These are phyloP conservation scores for Sarcophaga caerulescens DNA, from an alignment of 2,888 invertebrate species.

Conservation along the genomic window DNA sequence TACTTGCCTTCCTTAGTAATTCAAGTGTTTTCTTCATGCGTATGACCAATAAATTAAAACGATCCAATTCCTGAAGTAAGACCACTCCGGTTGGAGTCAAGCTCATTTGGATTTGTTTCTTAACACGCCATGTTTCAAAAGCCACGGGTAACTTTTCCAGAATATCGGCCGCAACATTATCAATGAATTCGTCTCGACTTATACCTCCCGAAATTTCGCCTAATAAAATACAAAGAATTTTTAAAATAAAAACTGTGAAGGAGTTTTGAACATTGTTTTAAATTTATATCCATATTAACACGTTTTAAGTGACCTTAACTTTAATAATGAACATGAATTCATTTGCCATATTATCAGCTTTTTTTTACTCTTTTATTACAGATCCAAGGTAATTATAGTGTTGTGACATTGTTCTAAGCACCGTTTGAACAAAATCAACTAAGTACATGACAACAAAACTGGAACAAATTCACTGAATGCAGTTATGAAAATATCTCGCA, in stretches of 20 bases:
- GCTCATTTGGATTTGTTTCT: constrained; percentile 89
- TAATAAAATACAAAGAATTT: constrained; percentile 74
- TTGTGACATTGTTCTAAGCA: too few species aligned
- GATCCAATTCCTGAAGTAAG: constrained; percentile 92
- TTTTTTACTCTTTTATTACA: too few species aligned
- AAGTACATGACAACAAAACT: too few species aligned
- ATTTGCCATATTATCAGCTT: too few species aligned
- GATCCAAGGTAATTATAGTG: too few species aligned
- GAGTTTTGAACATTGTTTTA: background rate
- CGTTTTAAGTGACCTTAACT: too few species aligned
- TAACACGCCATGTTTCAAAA: constrained; percentile 91
- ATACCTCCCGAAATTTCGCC: constrained; percentile 87
- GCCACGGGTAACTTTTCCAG: constrained; percentile 87
- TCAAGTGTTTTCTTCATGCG: constrained; percentile 87
- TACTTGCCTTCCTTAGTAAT: constrained; percentile 85
- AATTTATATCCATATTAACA: too few species aligned
- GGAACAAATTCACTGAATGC: too few species aligned
- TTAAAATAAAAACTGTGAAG: background rate
- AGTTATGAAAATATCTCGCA: too few species aligned
- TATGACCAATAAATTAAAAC: constrained; percentile 90
- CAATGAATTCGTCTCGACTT: constrained; percentile 93
- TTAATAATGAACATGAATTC: too few species aligned
- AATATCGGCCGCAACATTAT: constrained; percentile 89
- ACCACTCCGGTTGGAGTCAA: constrained; percentile 93
- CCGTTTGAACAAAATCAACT: too few species aligned